A percentile compares a stretch with the other conserved stretches of the same genome.
Evolutionary conservation across 2,113 vertebrate genomes (phyloP).

Genomic region (Epinephelus lanceolatus): DNA sequence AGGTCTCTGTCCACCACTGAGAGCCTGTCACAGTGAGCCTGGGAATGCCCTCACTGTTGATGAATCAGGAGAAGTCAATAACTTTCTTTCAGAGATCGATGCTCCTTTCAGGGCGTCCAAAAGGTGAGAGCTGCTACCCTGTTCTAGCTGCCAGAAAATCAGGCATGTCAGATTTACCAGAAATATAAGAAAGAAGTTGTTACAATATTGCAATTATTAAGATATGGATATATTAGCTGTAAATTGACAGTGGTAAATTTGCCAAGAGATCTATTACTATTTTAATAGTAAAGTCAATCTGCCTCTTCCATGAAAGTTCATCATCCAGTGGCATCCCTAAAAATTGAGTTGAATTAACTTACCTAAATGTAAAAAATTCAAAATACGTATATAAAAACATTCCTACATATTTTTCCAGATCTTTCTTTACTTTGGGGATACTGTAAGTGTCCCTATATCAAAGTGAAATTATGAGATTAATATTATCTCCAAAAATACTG

Average conservation of each 20-base stretch:
- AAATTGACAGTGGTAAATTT: neutral
- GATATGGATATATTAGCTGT: no score
- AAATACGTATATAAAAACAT: neutral
- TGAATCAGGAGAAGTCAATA: constrained; percentile 36
- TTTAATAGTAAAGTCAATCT: neutral
- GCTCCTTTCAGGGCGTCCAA: constrained; percentile 38
- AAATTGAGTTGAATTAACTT: neutral
- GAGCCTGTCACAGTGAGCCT: constrained; percentile 60
- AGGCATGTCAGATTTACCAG: neutral
- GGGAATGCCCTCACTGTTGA: constrained; percentile 14
- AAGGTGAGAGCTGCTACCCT: constrained; percentile 52
- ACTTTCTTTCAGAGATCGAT: constrained; percentile 53
- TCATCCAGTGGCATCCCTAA: neutral
- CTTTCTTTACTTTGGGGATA: neutral
- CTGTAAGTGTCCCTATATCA: neutral
- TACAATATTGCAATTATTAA: neutral
- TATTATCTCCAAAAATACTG: neutral
- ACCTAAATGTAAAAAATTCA: no score
- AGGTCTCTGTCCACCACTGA: constrained; percentile 47
- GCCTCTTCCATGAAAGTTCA: neutral
- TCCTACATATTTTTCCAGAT: neutral
- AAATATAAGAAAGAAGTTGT: neutral
- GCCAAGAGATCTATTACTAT: neutral
- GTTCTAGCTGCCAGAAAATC: neutral
- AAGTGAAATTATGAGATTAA: neutral